A percentile compares a stretch with the other conserved stretches of the same genome.
Conservation (phyloP, 2,888 invertebrate species). For the Sycophila texana region DNA sequence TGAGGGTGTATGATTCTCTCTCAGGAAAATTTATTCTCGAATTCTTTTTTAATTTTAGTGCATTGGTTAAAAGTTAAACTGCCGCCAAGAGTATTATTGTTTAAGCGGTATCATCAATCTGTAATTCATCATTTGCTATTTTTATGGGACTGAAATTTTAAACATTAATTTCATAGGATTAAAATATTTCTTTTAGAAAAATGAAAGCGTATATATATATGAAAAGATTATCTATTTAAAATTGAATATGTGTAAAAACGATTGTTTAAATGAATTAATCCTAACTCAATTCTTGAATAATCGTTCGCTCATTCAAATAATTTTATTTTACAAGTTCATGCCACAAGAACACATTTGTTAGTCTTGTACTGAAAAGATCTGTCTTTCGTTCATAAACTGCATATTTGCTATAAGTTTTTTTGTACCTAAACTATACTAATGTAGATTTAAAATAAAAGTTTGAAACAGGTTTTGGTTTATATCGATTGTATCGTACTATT, state of each 20-base stretch:
- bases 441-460: constrained; percentile 57
- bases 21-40: constrained; percentile 12
- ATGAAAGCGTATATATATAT: neutral
- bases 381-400: constrained; percentile 45
- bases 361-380: constrained; percentile 48
- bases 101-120: constrained; percentile 18
- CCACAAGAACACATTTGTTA: constrained; percentile 36
- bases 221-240: constrained; percentile 8
- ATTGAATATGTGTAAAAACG: neutral
- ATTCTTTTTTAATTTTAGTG: constrained; percentile 54
- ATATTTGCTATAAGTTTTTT: constrained; percentile 52
- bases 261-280: constrained; percentile 3
- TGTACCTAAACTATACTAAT: constrained; percentile 66
- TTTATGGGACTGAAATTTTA: neutral
- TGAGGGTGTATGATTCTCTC: constrained; percentile 73
- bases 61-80: constrained; percentile 27
- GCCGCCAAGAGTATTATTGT: constrained; percentile 28
- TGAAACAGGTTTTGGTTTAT: constrained; percentile 54
- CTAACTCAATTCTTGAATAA: constrained; percentile 1
- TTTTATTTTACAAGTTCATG: constrained; percentile 32
- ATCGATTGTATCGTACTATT: constrained; percentile 38
- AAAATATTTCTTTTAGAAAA: constrained; percentile 19
- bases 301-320: constrained; percentile 14
- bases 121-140: constrained; percentile 20
- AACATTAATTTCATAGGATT: constrained; percentile 5